Conservation (phyloP, 2,113 vertebrate genomes). For the Bucco capensis region DNA sequence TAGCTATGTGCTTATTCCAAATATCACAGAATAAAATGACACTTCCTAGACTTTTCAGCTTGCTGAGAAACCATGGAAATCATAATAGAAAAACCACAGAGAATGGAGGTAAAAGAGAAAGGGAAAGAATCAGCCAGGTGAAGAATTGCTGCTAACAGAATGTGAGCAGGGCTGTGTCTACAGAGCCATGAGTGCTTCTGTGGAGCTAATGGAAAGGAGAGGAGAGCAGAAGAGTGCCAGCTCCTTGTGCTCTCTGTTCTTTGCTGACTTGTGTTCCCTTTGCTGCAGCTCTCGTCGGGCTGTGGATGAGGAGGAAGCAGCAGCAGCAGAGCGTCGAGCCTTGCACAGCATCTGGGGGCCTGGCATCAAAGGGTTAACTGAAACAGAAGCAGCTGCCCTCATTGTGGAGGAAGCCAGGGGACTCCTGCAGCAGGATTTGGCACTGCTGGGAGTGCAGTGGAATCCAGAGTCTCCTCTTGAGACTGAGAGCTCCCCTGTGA, state of each 20-base stretch:
- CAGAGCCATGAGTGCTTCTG: neutral
- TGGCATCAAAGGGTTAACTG: slow-evolving; percentile 84
- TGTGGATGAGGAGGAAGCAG: slow-evolving; percentile 89
- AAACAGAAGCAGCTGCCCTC: slow-evolving; percentile 83
- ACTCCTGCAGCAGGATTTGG: slow-evolving; percentile 90
- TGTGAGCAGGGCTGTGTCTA: neutral
- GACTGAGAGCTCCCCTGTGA: slow-evolving; percentile 8
- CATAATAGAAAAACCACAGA: neutral
- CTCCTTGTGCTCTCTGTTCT: neutral
- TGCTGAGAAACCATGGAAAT: neutral
- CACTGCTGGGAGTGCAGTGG: slow-evolving; percentile 87
- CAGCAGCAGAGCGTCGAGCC: slow-evolving; percentile 84
- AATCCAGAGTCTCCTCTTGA: slow-evolving; percentile 62
- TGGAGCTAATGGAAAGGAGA: neutral
- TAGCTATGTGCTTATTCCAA: neutral
- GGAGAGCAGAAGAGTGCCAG: neutral
- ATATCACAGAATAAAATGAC: neutral
- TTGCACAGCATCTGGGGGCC: slow-evolving; percentile 84
- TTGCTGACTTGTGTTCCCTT: neutral
- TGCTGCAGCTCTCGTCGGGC: slow-evolving; percentile 76
- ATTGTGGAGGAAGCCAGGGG: slow-evolving; percentile 87
- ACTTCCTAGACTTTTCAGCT: neutral
- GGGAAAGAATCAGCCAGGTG: neutral
- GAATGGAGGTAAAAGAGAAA: neutral
- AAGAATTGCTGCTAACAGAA: neutral